phyloP scores from a whole-genome alignment of 1,140 invertebrate species.

The Calliopsis andreniformis region DNA sequence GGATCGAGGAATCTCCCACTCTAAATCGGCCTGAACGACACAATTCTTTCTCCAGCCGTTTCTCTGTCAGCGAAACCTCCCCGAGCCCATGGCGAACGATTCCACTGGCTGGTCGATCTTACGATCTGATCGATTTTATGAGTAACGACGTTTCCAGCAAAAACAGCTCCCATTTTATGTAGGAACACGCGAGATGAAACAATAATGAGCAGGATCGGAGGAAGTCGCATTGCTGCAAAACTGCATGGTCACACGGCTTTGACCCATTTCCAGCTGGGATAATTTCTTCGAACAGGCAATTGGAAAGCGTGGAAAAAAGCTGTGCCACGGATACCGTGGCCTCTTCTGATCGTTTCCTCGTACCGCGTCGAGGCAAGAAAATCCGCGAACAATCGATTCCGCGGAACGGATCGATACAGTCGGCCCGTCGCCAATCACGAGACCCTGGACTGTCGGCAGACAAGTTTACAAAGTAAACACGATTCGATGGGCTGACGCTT shows the following conservation, averaged over 20 bases:
- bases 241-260: constrained; percentile 23
- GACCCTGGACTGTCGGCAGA: constrained; percentile 36
- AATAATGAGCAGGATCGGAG: constrained; percentile 18
- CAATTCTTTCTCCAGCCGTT: too few species aligned
- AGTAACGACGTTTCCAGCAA: background rate
- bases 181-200: constrained; percentile 9
- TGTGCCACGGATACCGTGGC: constrained; percentile 16
- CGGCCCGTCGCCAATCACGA: constrained; percentile 27
- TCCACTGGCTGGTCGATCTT: too few species aligned
- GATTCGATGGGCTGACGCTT: constrained; percentile 60
- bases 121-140: too few species aligned
- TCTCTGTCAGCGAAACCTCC: too few species aligned
- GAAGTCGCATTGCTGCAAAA: constrained; percentile 44
- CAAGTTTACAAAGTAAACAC: constrained; percentile 68
- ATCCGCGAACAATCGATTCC: constrained; percentile 68
- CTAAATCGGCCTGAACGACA: too few species aligned
- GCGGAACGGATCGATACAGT: constrained; percentile 63
- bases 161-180: background rate
- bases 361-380: constrained; percentile 47
- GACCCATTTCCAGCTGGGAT: constrained; percentile 23
- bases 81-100: too few species aligned
- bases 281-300: constrained; percentile 25
- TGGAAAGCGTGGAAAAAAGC: constrained; percentile 35
- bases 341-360: constrained; percentile 12
- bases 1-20: too few species aligned